Conservation (phyloP, 2,888 invertebrate genomes). For the Pollenia amentaria region DNA sequence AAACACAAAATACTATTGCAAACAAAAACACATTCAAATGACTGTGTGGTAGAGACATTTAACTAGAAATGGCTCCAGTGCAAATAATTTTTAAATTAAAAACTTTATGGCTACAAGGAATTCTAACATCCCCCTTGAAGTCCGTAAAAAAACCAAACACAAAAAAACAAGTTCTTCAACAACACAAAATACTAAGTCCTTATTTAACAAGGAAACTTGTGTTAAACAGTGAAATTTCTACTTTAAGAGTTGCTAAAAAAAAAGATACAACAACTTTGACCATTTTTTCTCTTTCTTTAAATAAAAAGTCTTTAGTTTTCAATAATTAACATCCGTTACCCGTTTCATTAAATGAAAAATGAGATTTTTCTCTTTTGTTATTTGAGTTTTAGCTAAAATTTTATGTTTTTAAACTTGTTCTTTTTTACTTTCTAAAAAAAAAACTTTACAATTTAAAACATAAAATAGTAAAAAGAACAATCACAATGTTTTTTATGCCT, state of each 20-base stretch:
- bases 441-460: constrained; percentile 17
- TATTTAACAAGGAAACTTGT: neutral
- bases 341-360: constrained; percentile 64
- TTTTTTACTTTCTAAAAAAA: neutral
- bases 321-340: constrained; percentile 14
- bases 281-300: constrained; percentile 12
- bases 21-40: constrained; percentile 29
- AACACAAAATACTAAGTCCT: neutral
- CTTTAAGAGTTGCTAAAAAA: neutral
- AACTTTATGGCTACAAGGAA: neutral
- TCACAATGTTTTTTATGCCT: constrained; percentile 32
- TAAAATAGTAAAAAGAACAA: neutral
- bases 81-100: constrained; percentile 19
- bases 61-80: constrained; percentile 44
- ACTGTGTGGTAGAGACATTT: constrained; percentile 66
- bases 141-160: neutral
- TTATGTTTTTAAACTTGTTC: constrained; percentile 38
- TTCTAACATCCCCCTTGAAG: neutral
- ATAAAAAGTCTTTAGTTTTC: constrained; percentile 43
- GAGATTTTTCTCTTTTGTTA: constrained; percentile 24
- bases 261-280: constrained; percentile 4
- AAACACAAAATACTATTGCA: neutral
- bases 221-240: neutral
- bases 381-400: constrained; percentile 59
- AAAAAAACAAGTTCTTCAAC: neutral